Percentiles rank a stretch among this genome's conserved stretches.
Conservation (phyloP, 1,140 invertebrate genomes). For the Hylaeus volcanicus region DNA sequence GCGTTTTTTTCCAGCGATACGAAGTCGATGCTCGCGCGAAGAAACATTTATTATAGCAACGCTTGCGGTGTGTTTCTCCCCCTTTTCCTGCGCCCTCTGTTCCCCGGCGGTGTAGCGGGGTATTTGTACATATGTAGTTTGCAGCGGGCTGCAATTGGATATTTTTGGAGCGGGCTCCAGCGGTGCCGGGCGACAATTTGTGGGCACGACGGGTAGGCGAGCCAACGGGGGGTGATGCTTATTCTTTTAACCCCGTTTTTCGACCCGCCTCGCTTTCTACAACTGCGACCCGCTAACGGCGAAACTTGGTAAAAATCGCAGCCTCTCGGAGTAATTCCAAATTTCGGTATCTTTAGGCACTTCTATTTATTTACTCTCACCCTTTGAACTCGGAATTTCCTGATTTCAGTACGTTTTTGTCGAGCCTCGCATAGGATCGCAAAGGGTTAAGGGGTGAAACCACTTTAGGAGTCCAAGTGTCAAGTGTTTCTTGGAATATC, state of each 20-base stretch:
- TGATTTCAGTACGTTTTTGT: too few relatives aligned
- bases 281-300: neutral
- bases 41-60: constrained; percentile 19
- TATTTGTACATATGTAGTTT: constrained; percentile 60
- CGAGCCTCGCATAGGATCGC: too few relatives aligned
- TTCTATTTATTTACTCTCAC: too few relatives aligned
- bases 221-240: constrained; percentile 14
- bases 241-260: constrained; percentile 35
- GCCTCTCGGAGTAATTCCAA: too few relatives aligned
- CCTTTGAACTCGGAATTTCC: too few relatives aligned
- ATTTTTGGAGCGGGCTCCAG: constrained; percentile 49
- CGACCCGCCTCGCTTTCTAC: neutral
- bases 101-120: neutral
- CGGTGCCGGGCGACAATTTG: constrained; percentile 26
- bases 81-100: neutral
- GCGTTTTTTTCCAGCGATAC: neutral
- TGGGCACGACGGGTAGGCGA: constrained; percentile 23
- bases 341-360: too few relatives aligned
- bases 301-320: neutral
- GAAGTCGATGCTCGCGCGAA: neutral
- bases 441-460: too few relatives aligned
- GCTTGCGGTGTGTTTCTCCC: neutral
- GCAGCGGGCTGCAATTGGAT: constrained; percentile 50
- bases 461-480: too few relatives aligned
- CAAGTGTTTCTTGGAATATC: too few relatives aligned